phyloP scores from a whole-genome alignment of 1,140 invertebrate species.

The Drosophila equinoxialis region DNA sequence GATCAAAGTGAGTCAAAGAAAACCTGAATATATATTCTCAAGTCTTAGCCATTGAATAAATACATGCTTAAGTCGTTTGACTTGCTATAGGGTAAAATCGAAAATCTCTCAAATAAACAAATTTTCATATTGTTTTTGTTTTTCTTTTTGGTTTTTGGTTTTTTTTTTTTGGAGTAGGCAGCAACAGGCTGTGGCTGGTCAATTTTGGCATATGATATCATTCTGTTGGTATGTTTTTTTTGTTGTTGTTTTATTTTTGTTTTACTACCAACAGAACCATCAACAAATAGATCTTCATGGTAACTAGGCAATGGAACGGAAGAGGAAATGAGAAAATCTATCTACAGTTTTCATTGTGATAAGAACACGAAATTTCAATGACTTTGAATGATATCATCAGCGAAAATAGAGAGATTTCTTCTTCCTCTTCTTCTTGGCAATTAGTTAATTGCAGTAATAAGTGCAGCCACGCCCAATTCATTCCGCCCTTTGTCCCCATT shows the following conservation, averaged over 20 bases:
- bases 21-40: no score
- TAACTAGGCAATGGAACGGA: background rate
- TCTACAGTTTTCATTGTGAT: background rate
- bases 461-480: background rate
- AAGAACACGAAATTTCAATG: background rate
- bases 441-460: conserved; percentile 21
- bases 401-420: background rate
- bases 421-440: background rate
- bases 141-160: background rate
- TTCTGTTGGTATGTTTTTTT: background rate
- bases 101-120: no score
- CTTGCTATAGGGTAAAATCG: background rate
- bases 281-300: background rate
- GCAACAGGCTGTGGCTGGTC: background rate
- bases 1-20: no score
- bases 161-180: background rate
- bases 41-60: no score
- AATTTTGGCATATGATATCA: conserved; percentile 12
- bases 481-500: no score
- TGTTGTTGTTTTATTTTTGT: no score
- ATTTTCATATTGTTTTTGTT: background rate
- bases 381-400: conserved; percentile 8
- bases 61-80: no score
- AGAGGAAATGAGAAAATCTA: background rate
- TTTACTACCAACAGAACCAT: background rate